Conservation (phyloP, 2,888 invertebrate species). For the Eupithecia inturbata region DNA sequence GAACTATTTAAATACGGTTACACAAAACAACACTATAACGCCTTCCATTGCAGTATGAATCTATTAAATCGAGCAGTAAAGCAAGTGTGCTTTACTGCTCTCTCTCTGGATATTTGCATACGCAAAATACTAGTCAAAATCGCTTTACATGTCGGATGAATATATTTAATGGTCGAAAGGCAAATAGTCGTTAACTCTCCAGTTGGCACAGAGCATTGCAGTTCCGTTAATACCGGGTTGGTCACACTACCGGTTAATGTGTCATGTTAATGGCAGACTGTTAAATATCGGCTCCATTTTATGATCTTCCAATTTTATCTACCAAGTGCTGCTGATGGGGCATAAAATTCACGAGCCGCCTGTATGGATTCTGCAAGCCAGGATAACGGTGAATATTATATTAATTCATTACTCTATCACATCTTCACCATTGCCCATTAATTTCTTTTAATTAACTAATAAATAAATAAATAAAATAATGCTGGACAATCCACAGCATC, state of each 20-base stretch:
- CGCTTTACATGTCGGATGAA: constrained; percentile 47
- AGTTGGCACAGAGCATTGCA: constrained; percentile 64
- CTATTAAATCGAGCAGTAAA: neutral
- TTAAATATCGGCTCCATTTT: constrained; percentile 69
- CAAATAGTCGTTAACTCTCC: constrained; percentile 63
- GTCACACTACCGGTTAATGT: constrained; percentile 65
- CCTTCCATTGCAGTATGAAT: neutral
- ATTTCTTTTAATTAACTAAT: no score
- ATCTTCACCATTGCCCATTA: neutral
- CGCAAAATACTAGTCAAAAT: constrained; percentile 41
- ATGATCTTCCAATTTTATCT: constrained; percentile 68
- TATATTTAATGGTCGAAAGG: constrained; percentile 59
- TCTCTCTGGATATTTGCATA: constrained; percentile 24
- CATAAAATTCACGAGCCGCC: constrained; percentile 35
- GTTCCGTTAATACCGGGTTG: constrained; percentile 62
- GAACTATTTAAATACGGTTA: neutral
- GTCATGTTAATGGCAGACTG: constrained; percentile 68
- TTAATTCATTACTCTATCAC: neutral
- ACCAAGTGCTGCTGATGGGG: constrained; percentile 47
- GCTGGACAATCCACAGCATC: no score
- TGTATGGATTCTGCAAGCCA: constrained; percentile 6
- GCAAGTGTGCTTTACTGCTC: no score
- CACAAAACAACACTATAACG: neutral
- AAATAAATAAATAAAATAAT: no score
- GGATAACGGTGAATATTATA: neutral